Evolutionary conservation across 1,140 invertebrate species (phyloP).

Genomic region (Drosophila carrolli): DNA sequence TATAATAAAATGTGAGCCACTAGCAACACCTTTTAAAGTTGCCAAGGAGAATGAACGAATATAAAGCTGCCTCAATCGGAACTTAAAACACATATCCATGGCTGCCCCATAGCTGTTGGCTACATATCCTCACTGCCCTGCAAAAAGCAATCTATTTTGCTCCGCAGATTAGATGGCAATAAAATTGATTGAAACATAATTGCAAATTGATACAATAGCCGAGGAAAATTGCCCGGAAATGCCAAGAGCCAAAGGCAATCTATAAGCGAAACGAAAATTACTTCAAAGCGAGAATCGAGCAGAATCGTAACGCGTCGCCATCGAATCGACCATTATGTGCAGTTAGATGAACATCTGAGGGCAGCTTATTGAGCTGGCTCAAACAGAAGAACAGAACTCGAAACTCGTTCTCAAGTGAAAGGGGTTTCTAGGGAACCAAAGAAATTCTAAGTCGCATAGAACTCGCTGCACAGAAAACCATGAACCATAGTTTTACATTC

Average conservation of each 20-base stretch:
- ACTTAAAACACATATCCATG: slow-evolving; percentile 47
- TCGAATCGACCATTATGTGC: slow-evolving; percentile 26
- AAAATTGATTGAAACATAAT: slow-evolving; percentile 75
- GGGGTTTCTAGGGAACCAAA: slow-evolving; percentile 23
- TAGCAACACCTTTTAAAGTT: neutral
- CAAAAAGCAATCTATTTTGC: slow-evolving; percentile 64
- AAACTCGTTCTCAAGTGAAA: slow-evolving; percentile 4
- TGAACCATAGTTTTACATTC: too few relatives aligned
- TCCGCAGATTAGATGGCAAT: slow-evolving; percentile 51
- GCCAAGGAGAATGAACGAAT: slow-evolving; percentile 24
- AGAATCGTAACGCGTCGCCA: slow-evolving; percentile 23
- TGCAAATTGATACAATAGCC: slow-evolving; percentile 67
- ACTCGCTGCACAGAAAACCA: neutral
- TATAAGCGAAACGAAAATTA: slow-evolving; percentile 50
- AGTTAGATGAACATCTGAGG: slow-evolving; percentile 40
- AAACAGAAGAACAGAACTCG: neutral
- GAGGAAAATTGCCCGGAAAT: slow-evolving; percentile 56
- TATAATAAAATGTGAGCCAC: neutral
- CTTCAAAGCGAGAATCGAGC: slow-evolving; percentile 42
- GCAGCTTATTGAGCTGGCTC: slow-evolving; percentile 15
- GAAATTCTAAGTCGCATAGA: neutral
- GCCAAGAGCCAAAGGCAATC: slow-evolving; percentile 58
- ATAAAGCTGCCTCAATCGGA: slow-evolving; percentile 48
- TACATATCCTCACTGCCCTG: slow-evolving; percentile 1
- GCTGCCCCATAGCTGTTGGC: neutral